Conservation (phyloP, 1,140 invertebrate species). For the Drosophila orosa region DNA sequence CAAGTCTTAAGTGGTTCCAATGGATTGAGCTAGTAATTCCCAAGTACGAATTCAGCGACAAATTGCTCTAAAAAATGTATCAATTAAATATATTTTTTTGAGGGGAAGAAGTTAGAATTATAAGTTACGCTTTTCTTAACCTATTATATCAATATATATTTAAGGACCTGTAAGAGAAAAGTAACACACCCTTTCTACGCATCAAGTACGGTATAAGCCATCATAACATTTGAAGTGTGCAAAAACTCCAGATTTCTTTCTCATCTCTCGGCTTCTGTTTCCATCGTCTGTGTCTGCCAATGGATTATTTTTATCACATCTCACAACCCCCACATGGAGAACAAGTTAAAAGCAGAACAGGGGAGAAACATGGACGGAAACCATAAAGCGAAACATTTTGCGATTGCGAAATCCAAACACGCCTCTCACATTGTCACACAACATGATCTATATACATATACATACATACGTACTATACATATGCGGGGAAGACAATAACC, state of each 20-base stretch:
- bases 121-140: no score
- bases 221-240: conserved; percentile 47
- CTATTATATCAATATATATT: background rate
- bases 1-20: background rate
- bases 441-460: conserved; percentile 58
- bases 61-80: background rate
- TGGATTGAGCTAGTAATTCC: background rate
- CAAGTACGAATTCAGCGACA: background rate
- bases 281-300: conserved; percentile 25
- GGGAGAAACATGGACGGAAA: conserved; percentile 33
- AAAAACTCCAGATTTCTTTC: conserved; percentile 34
- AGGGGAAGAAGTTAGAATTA: no score
- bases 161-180: no score
- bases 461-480: background rate
- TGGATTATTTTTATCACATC: conserved; percentile 51
- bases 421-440: conserved; percentile 73
- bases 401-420: conserved; percentile 77
- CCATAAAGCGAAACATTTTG: conserved; percentile 59
- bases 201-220: background rate
- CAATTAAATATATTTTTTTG: background rate
- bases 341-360: conserved; percentile 14
- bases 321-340: conserved; percentile 24
- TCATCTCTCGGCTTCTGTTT: conserved; percentile 37
- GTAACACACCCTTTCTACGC: background rate
- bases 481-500: conserved; percentile 18